phyloP scores from a whole-genome alignment of 2,113 vertebrate species.

The Passer domesticus region DNA sequence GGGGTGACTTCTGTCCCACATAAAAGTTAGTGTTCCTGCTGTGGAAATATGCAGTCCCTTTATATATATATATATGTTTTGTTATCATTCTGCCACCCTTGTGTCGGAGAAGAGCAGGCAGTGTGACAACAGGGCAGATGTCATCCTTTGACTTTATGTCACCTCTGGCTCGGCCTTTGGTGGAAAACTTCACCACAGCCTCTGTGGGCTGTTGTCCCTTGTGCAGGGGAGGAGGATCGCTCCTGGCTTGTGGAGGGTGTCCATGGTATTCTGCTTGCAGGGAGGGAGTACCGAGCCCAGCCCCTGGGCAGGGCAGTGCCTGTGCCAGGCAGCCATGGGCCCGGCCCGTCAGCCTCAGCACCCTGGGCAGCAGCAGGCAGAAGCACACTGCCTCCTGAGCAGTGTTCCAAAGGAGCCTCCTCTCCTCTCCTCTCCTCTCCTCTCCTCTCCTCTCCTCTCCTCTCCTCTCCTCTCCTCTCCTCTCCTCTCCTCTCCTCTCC shows the following conservation, averaged over 20 bases:
- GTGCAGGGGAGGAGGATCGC: not conserved
- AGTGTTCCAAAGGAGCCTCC: rapidly evolving
- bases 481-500: too few species aligned
- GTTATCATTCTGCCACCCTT: rapidly evolving
- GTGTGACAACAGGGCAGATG: not conserved
- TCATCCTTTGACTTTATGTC: not conserved
- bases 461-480: too few species aligned
- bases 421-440: not conserved
- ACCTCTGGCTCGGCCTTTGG: rapidly evolving
- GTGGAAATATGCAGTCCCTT: not conserved
- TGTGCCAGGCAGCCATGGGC: not conserved
- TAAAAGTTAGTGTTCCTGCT: not conserved
- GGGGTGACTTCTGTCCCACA: not conserved
- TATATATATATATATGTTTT: rapidly evolving
- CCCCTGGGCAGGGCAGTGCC: not conserved
- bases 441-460: too few species aligned
- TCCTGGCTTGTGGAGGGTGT: not conserved
- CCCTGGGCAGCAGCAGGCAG: not conserved
- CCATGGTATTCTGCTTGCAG: not conserved
- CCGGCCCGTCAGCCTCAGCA: rapidly evolving
- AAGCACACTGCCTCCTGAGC: rapidly evolving
- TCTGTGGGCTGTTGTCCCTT: not conserved
- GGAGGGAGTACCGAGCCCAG: rapidly evolving
- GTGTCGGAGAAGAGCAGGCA: rapidly evolving
- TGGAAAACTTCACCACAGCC: not conserved